Evolutionary conservation across 2,888 invertebrate species (phyloP), one percentile per base, ranked within the genome.

Genomic region (Ophion ventricosus): DNA sequence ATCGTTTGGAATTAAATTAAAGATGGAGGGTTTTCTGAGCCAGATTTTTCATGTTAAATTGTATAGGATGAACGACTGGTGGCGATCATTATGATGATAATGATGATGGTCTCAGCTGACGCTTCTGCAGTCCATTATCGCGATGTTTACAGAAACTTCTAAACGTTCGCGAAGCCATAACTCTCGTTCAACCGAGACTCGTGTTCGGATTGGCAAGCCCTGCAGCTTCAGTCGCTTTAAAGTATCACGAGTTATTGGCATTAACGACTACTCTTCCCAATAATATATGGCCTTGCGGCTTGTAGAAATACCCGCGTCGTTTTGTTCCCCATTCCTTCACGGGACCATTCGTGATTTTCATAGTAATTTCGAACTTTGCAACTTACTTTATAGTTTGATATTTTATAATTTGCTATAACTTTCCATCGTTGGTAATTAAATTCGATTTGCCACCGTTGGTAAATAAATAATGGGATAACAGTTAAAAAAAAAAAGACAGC

Each of bases 41-140:
- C 23, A 57, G 2, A 54, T 4, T 57, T 57, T 57, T n/a, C 35
- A 54, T 3, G 56, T 14, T n/a, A 17, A 20, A 66, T 66, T 11
- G 11, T 20, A 78, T 57, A 84, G 63, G 70, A 66, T 64, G 78
- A 35, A 14, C 14, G 29, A 57, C 49, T 43, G 29, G 54, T 61
- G 77, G 80, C 64, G 49, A 80, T 66, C 23, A 43, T 43, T 43
- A 43, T 43, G n/a, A 57, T 57, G 23, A 57, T 20, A 57, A 57
- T 57, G 57, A 84, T 64, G 70, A 80, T 59, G 79, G 56, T 67
- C 76, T 82, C 76, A 14, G 72, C 76, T 84, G 75, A 90, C 90
- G 92, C 91, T 92, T 91, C 92, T 93, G 93, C 91, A 92, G 92
- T 92, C 91, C 93, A 93, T 93, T 93, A 93, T 91, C 89, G 91